Base-by-base conservation (phyloP, 2,888 invertebrate genomes). In the Ormia ochracea region DNA sequence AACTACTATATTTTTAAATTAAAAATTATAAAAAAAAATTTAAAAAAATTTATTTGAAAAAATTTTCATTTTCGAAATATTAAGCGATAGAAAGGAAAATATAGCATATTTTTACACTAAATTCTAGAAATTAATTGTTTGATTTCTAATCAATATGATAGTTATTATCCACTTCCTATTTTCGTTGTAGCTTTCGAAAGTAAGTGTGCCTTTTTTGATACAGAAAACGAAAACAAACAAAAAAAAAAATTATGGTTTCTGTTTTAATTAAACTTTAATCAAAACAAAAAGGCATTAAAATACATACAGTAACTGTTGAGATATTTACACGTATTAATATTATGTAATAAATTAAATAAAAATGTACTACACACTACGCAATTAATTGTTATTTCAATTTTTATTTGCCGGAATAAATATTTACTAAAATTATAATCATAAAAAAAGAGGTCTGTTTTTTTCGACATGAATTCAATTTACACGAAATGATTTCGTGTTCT, bases 1-100 rank as follows among this genome's bases (percentile, higher is more conserved):
- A n/a, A n/a, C n/a, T n/a, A 56, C 38, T 69, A 61, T 66, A 74
- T 72, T 82, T 81, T 80, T 74, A 75, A 82, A 73, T 77, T 76
- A 48, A 52, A 69, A 81, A 75, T 78, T 75, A 75, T 68, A 76
- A 81, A 73, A 59, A 19, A 21, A 43, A 26, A 61, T 38, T 23
- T 33, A 45, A 61, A 73, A 1, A 36, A 68, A 36, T 33, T 56
- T n/a, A 48, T n/a, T n/a, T n/a, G 31, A 38, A 70, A 41, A 66
- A 68, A 3, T 9, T 19, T 38, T 59, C 56, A 43, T 66, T 75
- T 72, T 41, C 48, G 56, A 68, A 69, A 66, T 66, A 58, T 58
- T 54, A 56, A 65, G 52, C n/a, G 17, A 65, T 56, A 52, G 33
- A 48, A 58, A 38, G 21, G 14, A 41, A 63, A 59, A 73, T 59